Percentiles rank a stretch among this genome's conserved stretches.
Conservation (phyloP, 2,797 vertebrate genomes). For the Enteromius unitaeniatus region DNA sequence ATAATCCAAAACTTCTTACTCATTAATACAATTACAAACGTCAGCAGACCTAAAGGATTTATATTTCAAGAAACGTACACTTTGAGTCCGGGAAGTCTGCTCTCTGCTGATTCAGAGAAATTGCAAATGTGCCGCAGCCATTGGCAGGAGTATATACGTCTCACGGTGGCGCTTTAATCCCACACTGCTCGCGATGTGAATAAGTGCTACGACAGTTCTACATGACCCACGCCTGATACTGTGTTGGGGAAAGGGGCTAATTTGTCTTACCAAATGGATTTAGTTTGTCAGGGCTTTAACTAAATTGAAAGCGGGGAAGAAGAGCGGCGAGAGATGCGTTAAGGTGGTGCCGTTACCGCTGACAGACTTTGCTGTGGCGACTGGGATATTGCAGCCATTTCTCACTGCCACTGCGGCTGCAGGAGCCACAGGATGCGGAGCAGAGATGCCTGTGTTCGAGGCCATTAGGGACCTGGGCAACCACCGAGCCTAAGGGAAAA, state of each 20-base stretch:
- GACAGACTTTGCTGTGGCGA: constrained; percentile 60
- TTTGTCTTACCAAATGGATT: constrained; percentile 61
- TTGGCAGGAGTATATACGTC: constrained; percentile 15
- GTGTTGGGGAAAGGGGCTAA: constrained; percentile 37
- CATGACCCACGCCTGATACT: constrained; percentile 47
- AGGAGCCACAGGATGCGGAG: constrained; percentile 68
- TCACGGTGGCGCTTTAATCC: constrained; percentile 47
- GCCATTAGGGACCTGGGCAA: constrained; percentile 63
- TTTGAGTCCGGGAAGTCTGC: constrained; percentile 22
- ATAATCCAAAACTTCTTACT: constrained; percentile 49
- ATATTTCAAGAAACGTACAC: constrained; percentile 33
- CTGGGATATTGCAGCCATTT: constrained; percentile 65
- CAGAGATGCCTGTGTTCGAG: constrained; percentile 62
- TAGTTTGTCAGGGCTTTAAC: constrained; percentile 57
- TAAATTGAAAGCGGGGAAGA: constrained; percentile 57
- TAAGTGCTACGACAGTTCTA: constrained; percentile 47
- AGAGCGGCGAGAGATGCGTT: constrained; percentile 42
- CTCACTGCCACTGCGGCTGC: constrained; percentile 58
- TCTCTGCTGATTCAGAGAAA: constrained; percentile 47
- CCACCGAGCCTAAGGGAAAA: constrained; percentile 61
- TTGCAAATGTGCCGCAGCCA: constrained; percentile 24
- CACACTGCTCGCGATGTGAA: constrained; percentile 21
- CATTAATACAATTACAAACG: constrained; percentile 57
- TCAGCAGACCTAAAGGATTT: constrained; percentile 45
- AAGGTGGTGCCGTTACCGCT: constrained; percentile 59